A percentile compares a stretch with the other conserved stretches of the same genome.
phyloP scores from a whole-genome alignment of 1,140 invertebrate genomes.

The Andrena cerasifolii region DNA sequence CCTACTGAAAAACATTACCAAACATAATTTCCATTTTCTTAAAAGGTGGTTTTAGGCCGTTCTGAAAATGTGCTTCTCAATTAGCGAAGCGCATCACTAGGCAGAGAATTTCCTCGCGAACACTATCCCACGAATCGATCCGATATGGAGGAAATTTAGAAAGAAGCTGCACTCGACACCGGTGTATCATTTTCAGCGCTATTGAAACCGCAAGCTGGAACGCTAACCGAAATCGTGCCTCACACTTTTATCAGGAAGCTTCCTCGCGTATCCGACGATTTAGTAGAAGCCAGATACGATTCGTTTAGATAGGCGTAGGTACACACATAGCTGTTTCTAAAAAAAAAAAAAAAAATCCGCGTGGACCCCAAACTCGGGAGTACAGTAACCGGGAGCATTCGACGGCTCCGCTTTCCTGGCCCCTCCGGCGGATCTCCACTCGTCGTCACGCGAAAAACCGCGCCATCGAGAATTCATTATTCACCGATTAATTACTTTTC shows the following conservation, averaged over 20 bases:
- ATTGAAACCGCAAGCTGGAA: not conserved
- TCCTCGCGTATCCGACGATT: constrained; percentile 3
- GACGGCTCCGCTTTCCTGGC: too few relatives aligned
- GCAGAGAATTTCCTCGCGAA: too few relatives aligned
- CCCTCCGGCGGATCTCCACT: too few relatives aligned
- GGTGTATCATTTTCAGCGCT: too few relatives aligned
- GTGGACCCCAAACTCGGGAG: rapidly evolving
- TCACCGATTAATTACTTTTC: not conserved
- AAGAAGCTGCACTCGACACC: not conserved
- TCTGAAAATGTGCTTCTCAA: too few relatives aligned
- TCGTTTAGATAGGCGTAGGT: constrained; percentile 5
- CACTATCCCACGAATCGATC: too few relatives aligned
- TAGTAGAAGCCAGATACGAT: not conserved
- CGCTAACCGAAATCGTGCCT: not conserved
- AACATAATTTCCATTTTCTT: too few relatives aligned
- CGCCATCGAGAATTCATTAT: constrained; percentile 1
- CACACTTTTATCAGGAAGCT: not conserved
- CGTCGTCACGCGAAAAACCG: not conserved
- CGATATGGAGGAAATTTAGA: too few relatives aligned
- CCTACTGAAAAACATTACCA: too few relatives aligned
- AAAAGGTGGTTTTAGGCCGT: too few relatives aligned
- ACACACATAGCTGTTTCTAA: not conserved
- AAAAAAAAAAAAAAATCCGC: constrained; percentile 9
- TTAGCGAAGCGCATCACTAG: too few relatives aligned
- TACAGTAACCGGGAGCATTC: too few relatives aligned